Conservation (phyloP, 2,888 invertebrate genomes). For the Euplagia quadripunctaria region DNA sequence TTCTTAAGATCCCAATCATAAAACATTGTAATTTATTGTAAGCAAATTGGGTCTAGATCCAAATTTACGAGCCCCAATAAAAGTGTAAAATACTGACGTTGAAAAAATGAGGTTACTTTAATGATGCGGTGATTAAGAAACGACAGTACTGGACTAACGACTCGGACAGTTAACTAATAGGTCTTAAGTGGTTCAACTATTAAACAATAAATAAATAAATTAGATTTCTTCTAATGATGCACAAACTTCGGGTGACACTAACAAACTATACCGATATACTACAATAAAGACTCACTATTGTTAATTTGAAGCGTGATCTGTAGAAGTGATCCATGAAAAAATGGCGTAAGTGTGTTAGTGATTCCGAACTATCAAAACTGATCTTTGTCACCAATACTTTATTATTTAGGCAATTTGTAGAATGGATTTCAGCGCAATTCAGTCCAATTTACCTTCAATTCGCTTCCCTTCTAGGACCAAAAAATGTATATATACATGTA, state of each 20-base stretch:
- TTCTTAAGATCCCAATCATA: conserved; percentile 5
- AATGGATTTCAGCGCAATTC: too few relatives aligned
- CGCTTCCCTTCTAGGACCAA: too few relatives aligned
- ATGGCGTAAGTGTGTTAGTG: too few relatives aligned
- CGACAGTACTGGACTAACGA: conserved; percentile 29
- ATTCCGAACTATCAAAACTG: too few relatives aligned
- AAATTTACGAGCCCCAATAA: conserved; percentile 35
- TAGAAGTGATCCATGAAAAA: too few relatives aligned
- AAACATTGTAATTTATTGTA: conserved; percentile 14
- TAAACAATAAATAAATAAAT: conserved; percentile 38
- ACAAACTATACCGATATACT: not conserved
- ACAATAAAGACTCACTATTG: too few relatives aligned
- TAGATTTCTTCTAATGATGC: conserved; percentile 28
- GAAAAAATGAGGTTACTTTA: conserved; percentile 32
- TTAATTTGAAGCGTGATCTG: too few relatives aligned
- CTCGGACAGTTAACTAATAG: conserved; percentile 36
- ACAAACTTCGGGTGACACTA: not conserved
- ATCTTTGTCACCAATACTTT: too few relatives aligned
- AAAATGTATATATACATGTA: too few relatives aligned
- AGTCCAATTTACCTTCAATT: too few relatives aligned
- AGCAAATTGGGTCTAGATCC: conserved; percentile 26
- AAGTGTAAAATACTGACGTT: conserved; percentile 27
- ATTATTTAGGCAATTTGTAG: too few relatives aligned
- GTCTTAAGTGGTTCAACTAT: conserved; percentile 33
- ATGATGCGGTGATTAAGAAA: conserved; percentile 31